Evolutionary conservation across 2,797 vertebrate genomes (phyloP).

Genomic region (Tapirus indicus): DNA sequence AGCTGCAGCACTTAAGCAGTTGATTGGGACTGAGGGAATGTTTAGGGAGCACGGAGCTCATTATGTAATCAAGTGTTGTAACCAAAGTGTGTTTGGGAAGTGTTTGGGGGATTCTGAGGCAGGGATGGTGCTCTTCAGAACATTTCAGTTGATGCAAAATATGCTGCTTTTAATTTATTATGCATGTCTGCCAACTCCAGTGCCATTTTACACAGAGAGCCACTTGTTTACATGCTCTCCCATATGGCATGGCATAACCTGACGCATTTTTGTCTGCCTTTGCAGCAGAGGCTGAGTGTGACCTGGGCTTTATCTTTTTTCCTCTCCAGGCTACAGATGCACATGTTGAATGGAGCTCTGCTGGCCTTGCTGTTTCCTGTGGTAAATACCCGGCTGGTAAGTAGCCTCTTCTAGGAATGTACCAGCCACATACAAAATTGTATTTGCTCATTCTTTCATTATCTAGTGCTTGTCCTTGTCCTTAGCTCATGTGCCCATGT

Average conservation of each 20-base stretch:
- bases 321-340: slow-evolving; percentile 94
- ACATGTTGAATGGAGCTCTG: slow-evolving; percentile 98
- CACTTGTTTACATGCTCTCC: not conserved
- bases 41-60: slow-evolving; percentile 48
- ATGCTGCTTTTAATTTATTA: slow-evolving; percentile 40
- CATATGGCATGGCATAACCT: not conserved
- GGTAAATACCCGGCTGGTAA: slow-evolving; percentile 98
- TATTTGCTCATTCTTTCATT: not conserved
- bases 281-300: not conserved
- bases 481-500: not conserved
- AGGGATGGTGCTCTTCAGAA: not conserved
- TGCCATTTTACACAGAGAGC: not conserved
- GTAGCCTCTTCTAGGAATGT: slow-evolving; percentile 80
- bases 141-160: slow-evolving; percentile 10
- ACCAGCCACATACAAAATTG: not conserved
- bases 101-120: not conserved
- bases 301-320: slow-evolving; percentile 41
- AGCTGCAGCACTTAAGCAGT: not conserved
- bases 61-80: slow-evolving; percentile 49
- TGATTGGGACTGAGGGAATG: not conserved
- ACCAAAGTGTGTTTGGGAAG: not conserved
- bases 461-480: not conserved
- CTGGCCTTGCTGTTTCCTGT: slow-evolving; percentile 97
- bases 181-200: not conserved
- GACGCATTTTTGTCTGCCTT: slow-evolving; percentile 7